Percentiles rank a stretch among this genome's conserved stretches.
phyloP scores from a whole-genome alignment of 2,113 vertebrate genomes.

The Phocoena sinus region DNA sequence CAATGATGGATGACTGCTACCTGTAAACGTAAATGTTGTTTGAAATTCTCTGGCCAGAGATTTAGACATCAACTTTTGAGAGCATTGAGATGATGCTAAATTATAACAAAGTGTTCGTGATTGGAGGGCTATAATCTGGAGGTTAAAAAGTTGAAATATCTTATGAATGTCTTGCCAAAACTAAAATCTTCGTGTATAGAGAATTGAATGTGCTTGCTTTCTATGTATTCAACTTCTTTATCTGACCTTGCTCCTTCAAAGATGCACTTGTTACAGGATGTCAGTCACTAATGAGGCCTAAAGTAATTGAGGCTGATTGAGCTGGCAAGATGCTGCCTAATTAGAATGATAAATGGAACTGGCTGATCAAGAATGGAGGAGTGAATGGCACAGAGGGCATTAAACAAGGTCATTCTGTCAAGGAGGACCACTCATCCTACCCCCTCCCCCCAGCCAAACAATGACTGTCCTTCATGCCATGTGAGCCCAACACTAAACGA shows the following conservation, averaged over 20 bases:
- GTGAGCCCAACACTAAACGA: not conserved
- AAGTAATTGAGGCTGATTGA: slow-evolving; percentile 93
- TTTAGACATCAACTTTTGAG: not conserved
- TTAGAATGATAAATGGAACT: slow-evolving; percentile 91
- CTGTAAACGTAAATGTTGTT: not conserved
- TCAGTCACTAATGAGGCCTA: slow-evolving; percentile 90
- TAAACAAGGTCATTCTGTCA: slow-evolving; percentile 84
- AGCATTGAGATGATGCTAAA: not conserved
- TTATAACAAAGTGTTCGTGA: not conserved
- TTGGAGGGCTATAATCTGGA: not conserved
- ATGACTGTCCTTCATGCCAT: not conserved
- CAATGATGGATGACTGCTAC: not conserved
- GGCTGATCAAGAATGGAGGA: slow-evolving; percentile 84
- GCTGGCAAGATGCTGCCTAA: slow-evolving; percentile 88
- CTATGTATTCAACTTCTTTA: slow-evolving; percentile 75
- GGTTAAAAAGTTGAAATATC: not conserved
- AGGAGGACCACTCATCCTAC: slow-evolving; percentile 72
- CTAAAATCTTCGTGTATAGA: not conserved
- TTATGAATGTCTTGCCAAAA: not conserved
- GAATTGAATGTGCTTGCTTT: slow-evolving; percentile 67
- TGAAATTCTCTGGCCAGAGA: not conserved
- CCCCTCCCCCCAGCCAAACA: not conserved
- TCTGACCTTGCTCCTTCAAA: slow-evolving; percentile 82
- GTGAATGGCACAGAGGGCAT: slow-evolving; percentile 83
- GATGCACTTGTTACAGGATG: slow-evolving; percentile 83